Evolutionary conservation across 2,888 invertebrate genomes (phyloP).

Genomic region (Azorinus chamasolen): DNA sequence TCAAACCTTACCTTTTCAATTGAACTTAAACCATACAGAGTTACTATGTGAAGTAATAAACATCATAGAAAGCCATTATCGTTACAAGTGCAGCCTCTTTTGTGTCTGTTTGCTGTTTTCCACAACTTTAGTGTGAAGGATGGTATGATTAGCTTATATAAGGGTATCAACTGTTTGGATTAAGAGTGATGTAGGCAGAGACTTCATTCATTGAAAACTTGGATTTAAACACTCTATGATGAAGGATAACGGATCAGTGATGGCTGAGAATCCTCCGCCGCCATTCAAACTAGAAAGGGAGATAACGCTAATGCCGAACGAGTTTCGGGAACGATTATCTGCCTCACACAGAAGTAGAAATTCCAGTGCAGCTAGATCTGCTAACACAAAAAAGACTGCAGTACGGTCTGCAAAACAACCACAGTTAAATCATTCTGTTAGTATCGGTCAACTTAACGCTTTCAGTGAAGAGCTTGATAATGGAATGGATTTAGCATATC

Average conservation of each 20-base stretch:
- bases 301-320: conserved; percentile 58
- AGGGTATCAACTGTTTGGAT: too few species aligned
- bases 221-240: conserved; percentile 23
- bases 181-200: too few species aligned
- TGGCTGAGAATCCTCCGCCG: conserved; percentile 33
- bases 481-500: neutral
- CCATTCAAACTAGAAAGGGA: conserved; percentile 60
- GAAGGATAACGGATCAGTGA: conserved; percentile 39
- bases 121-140: too few species aligned
- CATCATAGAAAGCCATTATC: too few species aligned
- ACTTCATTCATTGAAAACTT: too few species aligned
- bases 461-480: neutral
- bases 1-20: too few species aligned
- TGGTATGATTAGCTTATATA: too few species aligned
- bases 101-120: too few species aligned
- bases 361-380: conserved; percentile 19
- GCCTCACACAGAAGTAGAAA: conserved; percentile 45
- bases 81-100: too few species aligned
- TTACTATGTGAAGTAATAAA: too few species aligned
- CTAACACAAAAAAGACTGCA: neutral
- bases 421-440: neutral
- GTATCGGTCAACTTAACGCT: neutral
- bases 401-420: neutral
- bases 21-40: too few species aligned
- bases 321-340: conserved; percentile 57